Base-by-base conservation (phyloP, 37 sponge, comb jelly and placozoan species). In the Trichoplax adhaerens region DNA sequence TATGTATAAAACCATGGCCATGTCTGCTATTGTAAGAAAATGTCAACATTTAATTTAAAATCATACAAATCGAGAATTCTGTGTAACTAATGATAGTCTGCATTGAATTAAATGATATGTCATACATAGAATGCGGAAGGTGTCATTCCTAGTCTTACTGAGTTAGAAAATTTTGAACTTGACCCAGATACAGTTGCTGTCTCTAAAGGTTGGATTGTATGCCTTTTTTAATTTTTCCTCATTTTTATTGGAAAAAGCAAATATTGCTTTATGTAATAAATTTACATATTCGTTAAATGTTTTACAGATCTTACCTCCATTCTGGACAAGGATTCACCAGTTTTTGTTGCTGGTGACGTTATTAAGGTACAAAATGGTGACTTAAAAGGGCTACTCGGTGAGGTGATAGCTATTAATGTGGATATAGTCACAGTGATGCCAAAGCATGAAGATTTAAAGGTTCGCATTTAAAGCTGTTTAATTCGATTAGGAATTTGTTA, bases 331-430 rank as follows among this genome's bases (percentile, higher is more conserved):
- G 29, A 29, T 29, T 61, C 60, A 53, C 56, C 68, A 2, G 54
- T 69, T 4, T 82, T 96, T 1, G 64, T 78, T 50, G 84, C 93
- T 5, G 98, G 98, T 3, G 98, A 96, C 55, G 62, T 79, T 54
- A 89, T 96, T 58, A 88, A 91, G 74, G 98, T 96, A 66, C 72
- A 72, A 56, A 93, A 96, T 72, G 98, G 98, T 4, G 87, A 88
- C 57, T 82, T 96, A 58, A 86, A 82, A 66, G 62, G 88, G 76
- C 79, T 96, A 52, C 77, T 80, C 76, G 98, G 98, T 7, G 82
- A 78, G 61, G 89, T 96, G 7, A 58, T 91, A 60, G 81, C 72
- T 2, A 81, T 91, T 50, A 84, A 85, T 6, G 89, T 85, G 8
- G 75, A 86, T 7, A 82, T 59, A 12, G 83, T 96, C 68, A 91